A percentile compares a stretch with the other conserved stretches of the same genome.
phyloP scores from a whole-genome alignment of 2,113 vertebrate species.

The Etia nguti region DNA sequence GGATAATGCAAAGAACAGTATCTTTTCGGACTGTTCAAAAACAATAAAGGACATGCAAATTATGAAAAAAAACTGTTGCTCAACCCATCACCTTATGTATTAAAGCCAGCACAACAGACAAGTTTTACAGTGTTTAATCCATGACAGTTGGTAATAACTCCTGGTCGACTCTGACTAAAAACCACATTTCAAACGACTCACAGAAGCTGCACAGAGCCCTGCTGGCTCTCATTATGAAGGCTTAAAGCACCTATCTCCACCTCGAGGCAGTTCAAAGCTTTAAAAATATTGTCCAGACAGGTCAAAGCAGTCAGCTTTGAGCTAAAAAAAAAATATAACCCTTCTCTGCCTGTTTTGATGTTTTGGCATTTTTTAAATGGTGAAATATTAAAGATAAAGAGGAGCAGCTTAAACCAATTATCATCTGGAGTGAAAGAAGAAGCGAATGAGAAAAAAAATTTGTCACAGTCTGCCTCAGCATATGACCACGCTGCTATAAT shows the following conservation, averaged over 20 bases:
- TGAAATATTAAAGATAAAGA: slow-evolving; percentile 8
- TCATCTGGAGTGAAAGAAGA: not conserved
- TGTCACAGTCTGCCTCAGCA: not conserved
- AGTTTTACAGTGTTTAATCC: not conserved
- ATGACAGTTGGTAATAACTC: not conserved
- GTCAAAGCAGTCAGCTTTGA: not conserved
- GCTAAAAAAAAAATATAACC: not conserved
- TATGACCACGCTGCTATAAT: slow-evolving; percentile 23
- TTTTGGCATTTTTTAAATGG: not conserved
- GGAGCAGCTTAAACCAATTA: slow-evolving; percentile 11
- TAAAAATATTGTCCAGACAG: not conserved
- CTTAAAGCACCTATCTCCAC: not conserved
- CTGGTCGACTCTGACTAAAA: not conserved
- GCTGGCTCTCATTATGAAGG: not conserved
- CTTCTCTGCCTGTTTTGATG: not conserved
- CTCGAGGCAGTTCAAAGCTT: not conserved
- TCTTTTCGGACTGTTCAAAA: accelerated
- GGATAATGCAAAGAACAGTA: not conserved
- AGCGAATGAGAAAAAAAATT: slow-evolving; percentile 14
- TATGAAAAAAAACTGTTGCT: not conserved
- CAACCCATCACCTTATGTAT: not conserved
- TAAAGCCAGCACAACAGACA: not conserved
- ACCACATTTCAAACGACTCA: not conserved
- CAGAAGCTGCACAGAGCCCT: not conserved
- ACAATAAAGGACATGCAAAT: not conserved